Base-by-base conservation (phyloP, 2,113 vertebrate species). In the Uria aalge region DNA sequence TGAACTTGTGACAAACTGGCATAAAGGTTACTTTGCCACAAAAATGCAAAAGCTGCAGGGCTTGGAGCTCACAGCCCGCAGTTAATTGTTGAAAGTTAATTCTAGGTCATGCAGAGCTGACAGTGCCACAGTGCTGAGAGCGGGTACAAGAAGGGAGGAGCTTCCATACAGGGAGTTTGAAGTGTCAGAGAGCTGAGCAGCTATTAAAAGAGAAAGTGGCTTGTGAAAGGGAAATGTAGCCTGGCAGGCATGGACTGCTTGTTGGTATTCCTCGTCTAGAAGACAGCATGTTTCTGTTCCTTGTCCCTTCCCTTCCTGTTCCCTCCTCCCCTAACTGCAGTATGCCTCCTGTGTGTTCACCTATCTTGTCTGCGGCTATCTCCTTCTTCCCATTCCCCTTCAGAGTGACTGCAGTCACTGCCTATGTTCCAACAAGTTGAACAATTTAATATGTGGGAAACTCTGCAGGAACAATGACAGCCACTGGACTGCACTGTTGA, bases 1-100 rank as follows among this genome's bases (percentile, higher is more conserved):
- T 97, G 96, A 97, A 97, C 97, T 97, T 97, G 97, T 98, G 97
- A 97, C 96, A 98, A 98, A 97, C 92, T 96, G 85, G 97, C 97
- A 98, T 98, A 98, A 97, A 98, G 95, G 96, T 97, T 98, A 96
- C 96, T 97, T 92, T 96, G 96, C 96, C 94, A 90, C 91, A 96
- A 93, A 97, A 92, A 90, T 88, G 90, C 82, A 86, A 91, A 96
- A 97, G 90, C 92, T 91, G 94, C 94, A 81, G 92, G 91, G 87
- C 68, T 53, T 23, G 62, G 87, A 96, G 93, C 97, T 97, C 83
- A 86, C 52, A 79, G 97, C 97, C 95, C 13, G 24, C 92, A 93
- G 50, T 80, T 86, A 96, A 98, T 93, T 96, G 87, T 92, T 95
- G 96, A 98, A 97, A 96, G 97, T 97, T 98, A 97, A 97, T 98